Conservation (phyloP, 2,797 vertebrate species). For the Tragelaphus eurycerus region DNA sequence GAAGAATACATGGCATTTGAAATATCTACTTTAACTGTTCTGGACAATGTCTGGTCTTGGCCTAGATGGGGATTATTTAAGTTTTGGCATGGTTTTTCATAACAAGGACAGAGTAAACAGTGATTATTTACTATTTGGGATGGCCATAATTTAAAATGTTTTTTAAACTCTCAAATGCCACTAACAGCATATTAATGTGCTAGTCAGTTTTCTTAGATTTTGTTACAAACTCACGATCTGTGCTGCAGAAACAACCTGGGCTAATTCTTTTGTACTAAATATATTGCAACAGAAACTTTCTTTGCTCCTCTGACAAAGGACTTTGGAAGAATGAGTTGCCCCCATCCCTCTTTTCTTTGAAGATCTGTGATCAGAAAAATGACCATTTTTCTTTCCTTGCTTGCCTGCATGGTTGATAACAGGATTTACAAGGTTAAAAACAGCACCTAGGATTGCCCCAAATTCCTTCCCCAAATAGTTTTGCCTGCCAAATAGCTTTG, state of each 20-base stretch:
- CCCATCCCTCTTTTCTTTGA: not conserved
- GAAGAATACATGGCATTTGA: constrained; percentile 20
- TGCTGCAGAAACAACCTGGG: constrained; percentile 35
- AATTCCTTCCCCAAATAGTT: not conserved
- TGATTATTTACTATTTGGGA: not conserved
- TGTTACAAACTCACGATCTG: constrained; percentile 5
- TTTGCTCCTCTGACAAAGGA: constrained; percentile 13
- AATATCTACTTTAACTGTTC: constrained; percentile 17
- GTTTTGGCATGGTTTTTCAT: not conserved
- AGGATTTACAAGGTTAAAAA: not conserved
- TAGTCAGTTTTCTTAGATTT: not conserved
- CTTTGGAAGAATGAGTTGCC: not conserved
- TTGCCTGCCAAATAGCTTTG: constrained; percentile 3
- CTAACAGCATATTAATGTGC: not conserved
- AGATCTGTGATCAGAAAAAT: constrained; percentile 33
- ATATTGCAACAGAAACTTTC: not conserved
- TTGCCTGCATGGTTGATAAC: not conserved
- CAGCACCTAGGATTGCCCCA: not conserved
- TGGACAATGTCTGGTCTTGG: not conserved
- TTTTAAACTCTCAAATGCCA: constrained; percentile 29
- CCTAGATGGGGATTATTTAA: not conserved
- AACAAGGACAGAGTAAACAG: not conserved
- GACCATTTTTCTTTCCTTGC: not conserved
- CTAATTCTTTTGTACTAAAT: not conserved
- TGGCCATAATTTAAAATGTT: not conserved